Base-by-base conservation (phyloP, 2,888 invertebrate species). In the Falcaria lacertinaria region DNA sequence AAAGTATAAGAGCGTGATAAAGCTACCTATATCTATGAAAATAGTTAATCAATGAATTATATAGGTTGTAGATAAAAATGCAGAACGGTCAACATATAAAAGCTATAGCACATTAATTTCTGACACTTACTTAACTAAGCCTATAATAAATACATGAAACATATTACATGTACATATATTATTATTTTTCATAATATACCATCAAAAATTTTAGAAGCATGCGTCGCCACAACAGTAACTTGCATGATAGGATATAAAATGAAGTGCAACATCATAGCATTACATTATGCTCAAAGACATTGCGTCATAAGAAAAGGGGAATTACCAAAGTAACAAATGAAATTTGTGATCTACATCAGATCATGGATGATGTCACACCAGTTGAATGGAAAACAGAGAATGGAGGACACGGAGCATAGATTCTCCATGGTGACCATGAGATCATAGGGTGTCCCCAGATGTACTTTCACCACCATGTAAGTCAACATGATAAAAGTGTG, bases 21-120 rank as follows among this genome's bases (percentile, higher is more conserved):
- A 19, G 19, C 6, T 19, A 19, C 19, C 15, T 22, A 37, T 2
- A 37, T 15, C 5, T 17, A 35, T 13, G 19, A 7, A 19, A 7
- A 22, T 14, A 22, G 48, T 57, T n/a, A n/a, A 66, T 64, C 63
- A 69, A 57, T 62, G 60, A 69, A n/a, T n/a, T 7, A 22, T 6
- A 5, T 56, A 72, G 63, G 70, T 69, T 60, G 69, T 76, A 79
- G 58, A 83, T 76, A 83, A 83, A 84, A 86, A 86, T 86, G 86
- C 87, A 87, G 85, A 87, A 86, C 80, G 68, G 76, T 73, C 57
- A 70, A 79, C 67, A 71, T n/a, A 54, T 52, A 47, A 52, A 45
- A 55, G 48, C 11, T 28, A 47, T 61, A 61, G 57, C 60, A 52
- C 48, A 44, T 41, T 39, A 41, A 52, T 45, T 45, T 39, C 15